Evolutionary conservation across 2,113 vertebrate species (phyloP), one percentile per base, ranked within the genome.

Genomic region (Salvelinus namaycush): DNA sequence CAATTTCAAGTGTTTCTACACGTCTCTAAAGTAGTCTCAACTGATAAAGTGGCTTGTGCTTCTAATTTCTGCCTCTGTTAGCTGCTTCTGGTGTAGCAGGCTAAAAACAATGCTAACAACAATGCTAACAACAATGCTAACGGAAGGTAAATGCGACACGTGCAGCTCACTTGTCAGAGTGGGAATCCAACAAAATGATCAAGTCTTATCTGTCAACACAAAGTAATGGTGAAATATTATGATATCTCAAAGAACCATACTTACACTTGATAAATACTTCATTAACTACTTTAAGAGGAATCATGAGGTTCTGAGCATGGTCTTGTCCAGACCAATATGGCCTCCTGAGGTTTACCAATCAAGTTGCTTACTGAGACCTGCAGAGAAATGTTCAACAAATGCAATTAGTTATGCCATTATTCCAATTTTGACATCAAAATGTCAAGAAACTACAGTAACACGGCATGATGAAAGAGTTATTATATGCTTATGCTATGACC

Each of bases 401-500:
- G 60, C 57, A 29, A 5, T 67, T 51, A 51, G 12, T 39, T 22
- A n/a, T 49, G 62, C 16, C 51, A 39, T 26, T 16, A 18, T 11
- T 49, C 22, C 26, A 59, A 22, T n/a, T 75, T 34, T n/a, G 18
- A 62, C 60, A 66, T 2, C 7, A 68, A 1, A 26, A 68, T 57
- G 49, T 66, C 34, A 44, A 75, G 27, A 18, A 74, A 60, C 66
- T 8, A 13, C 54, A 64, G 34, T 51, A 34, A 69, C 4, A 82
- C 22, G 12, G 27, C 22, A 20, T 48, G 73, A 79, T 75, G 16
- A 80, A 88, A 73, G 66, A 70, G 31, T 80, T 54, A 70, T 65
- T 57, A 34, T 14, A 60, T 27, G 27, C 39, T 44, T 29, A 51
- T 62, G 31, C 77, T 76, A 59, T 49, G 59, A 74, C 62, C 54